Base-by-base conservation (phyloP, 1,140 invertebrate genomes). In the Vanessa atalanta region DNA sequence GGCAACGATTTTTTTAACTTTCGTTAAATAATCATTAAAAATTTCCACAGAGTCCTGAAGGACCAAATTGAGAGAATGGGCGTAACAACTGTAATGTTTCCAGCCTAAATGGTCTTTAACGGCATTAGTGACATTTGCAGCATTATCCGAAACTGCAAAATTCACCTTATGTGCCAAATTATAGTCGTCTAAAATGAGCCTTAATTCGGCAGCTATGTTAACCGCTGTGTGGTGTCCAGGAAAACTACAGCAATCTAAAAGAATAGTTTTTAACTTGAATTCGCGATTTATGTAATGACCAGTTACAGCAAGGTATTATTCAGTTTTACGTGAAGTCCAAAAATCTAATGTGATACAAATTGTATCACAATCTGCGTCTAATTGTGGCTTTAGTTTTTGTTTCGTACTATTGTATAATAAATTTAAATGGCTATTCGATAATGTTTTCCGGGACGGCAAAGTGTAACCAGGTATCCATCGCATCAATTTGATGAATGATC, bases 1-100 rank as follows among this genome's bases (percentile, higher is more conserved):
- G 11, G 51, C 9, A 0, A 80, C 78, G 23, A 73, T 65, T 15
- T 31, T 51, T 64, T 80, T 80, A 60, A 75, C 73, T 71, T 77
- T 77, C 1, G 20, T 14, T 11, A 77, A 6, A 43, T 60, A 14
- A 4, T 2, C 26, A 31, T 31, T 31, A 31, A 31, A 31, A 31
- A 5, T 31, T 5, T 31, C 26, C 5, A 31, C 5, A 31, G 26
- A 57, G 47, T 31, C 65, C 20, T 23, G 14, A 1, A 1, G 37
- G 31, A 6, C 74, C 57, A 23, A 78, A 31, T 31, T 31, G 47
- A 3, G 61, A n/a, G 5, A 31, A 31, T 31, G 26, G 26, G 26
- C 26, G 26, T 31, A 31, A 5, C 26, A n/a, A 2, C 26, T 5
- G 26, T 31, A 31, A 61, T 75, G 67, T 69, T 73, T 67, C 63